Percentiles rank a stretch among this genome's conserved stretches.
Evolutionary conservation across 2,113 vertebrate genomes (phyloP).

Genomic region (Rhinopithecus roxellana): DNA sequence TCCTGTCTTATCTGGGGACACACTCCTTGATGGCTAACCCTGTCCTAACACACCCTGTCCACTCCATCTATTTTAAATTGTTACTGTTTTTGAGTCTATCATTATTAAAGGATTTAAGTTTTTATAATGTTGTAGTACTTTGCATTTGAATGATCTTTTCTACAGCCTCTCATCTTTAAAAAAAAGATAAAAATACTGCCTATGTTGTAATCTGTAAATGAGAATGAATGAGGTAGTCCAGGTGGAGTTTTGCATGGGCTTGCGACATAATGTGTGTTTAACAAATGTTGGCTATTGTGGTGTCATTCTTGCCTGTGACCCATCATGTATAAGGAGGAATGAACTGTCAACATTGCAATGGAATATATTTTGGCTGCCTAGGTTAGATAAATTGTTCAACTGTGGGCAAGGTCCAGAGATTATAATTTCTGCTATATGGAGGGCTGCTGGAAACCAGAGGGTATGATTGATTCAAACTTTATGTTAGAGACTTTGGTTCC

Average conservation of each 20-base stretch:
- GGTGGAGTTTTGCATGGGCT: background rate
- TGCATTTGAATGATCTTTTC: background rate
- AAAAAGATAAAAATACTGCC: background rate
- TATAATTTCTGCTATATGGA: background rate
- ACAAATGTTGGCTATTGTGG: background rate
- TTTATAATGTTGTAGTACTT: background rate
- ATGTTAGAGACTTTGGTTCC: background rate
- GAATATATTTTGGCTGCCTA: background rate
- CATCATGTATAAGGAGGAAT: background rate
- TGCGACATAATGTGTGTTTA: background rate
- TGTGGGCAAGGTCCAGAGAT: background rate
- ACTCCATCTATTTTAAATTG: background rate
- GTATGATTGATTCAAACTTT: too few species aligned
- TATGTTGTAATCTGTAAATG: background rate
- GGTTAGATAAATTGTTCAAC: background rate
- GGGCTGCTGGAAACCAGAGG: background rate
- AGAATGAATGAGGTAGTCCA: background rate
- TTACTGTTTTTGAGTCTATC: background rate
- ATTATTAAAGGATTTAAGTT: background rate
- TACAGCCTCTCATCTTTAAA: background rate
- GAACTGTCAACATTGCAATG: background rate
- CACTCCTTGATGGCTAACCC: accelerated
- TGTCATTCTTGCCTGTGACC: background rate
- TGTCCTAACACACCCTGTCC: background rate
- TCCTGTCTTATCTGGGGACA: background rate